Evolutionary conservation across 1,140 invertebrate genomes (phyloP).

Genomic region (Drosophila pectinifera): DNA sequence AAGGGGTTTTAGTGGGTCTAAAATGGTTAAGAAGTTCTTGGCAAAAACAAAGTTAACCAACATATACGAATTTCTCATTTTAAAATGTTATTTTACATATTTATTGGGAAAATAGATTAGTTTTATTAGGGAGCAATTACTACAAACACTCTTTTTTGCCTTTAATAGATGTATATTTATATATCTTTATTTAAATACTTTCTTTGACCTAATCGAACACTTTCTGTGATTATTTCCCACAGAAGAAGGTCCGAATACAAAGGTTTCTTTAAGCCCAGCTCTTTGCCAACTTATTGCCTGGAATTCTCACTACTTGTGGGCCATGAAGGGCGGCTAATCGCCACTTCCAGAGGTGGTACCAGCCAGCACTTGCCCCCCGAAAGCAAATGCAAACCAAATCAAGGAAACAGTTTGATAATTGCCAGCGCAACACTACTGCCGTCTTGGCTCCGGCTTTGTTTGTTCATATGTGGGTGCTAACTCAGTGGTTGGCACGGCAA

Average conservation of each 20-base stretch:
- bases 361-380: conserved; percentile 1
- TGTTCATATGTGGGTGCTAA: conserved; percentile 64
- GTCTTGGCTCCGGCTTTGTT: conserved; percentile 25
- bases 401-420: conserved; percentile 55
- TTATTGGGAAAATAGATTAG: too few species aligned
- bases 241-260: neutral
- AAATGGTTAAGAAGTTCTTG: too few species aligned
- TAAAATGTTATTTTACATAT: too few species aligned
- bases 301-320: conserved; percentile 1
- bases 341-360: neutral
- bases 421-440: conserved; percentile 33
- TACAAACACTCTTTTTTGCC: too few species aligned
- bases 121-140: too few species aligned
- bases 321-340: conserved; percentile 7
- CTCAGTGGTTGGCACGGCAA: conserved; percentile 44
- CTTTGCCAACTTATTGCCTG: neutral
- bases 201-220: neutral
- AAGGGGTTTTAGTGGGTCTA: too few species aligned
- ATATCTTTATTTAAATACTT: too few species aligned
- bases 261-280: neutral
- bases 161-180: too few species aligned
- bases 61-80: too few species aligned
- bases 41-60: too few species aligned
- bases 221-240: neutral
- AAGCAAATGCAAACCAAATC: conserved; percentile 10